These are phyloP conservation scores for Phrixothrix hirtus DNA, from an alignment of 2,888 invertebrate genomes.

Conservation along the genomic window DNA sequence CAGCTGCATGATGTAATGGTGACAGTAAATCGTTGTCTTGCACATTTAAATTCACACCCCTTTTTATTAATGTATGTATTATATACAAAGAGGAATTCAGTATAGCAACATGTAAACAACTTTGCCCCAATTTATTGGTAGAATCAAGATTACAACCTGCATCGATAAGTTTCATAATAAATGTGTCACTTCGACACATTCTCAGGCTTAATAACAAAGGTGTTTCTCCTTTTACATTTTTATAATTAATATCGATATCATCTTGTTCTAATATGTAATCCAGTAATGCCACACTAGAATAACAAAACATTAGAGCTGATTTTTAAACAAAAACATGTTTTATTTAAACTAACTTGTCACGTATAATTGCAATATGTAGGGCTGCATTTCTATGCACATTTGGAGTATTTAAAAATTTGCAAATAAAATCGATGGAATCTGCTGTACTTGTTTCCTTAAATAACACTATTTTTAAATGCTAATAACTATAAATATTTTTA, in stretches of 20 bases:
- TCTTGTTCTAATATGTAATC: too few species aligned
- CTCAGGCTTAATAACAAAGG: constrained; percentile 2
- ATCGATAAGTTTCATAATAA: background rate
- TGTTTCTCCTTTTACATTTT: constrained; percentile 7
- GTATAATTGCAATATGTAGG: too few species aligned
- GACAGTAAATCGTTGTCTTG: background rate
- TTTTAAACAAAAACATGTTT: too few species aligned
- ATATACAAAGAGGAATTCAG: background rate
- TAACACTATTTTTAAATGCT: too few species aligned
- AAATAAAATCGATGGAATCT: too few species aligned
- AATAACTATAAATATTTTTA: too few species aligned
- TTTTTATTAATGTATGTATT: constrained; percentile 3
- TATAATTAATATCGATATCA: constrained; percentile 3
- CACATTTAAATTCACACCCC: constrained; percentile 6
- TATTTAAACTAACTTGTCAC: too few species aligned
- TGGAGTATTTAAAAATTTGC: too few species aligned
- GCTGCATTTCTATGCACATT: too few species aligned
- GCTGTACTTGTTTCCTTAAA: too few species aligned
- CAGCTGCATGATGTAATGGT: constrained; percentile 12
- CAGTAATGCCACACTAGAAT: too few species aligned
- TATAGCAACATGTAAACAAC: constrained; percentile 4
- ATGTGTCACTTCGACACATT: background rate
- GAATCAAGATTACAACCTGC: constrained; percentile 5
- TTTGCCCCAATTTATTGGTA: constrained; percentile 1
- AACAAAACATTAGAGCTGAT: too few species aligned